Conservation (phyloP, 2,113 vertebrate species). For the Gnathonemus echidnorhynchus region DNA sequence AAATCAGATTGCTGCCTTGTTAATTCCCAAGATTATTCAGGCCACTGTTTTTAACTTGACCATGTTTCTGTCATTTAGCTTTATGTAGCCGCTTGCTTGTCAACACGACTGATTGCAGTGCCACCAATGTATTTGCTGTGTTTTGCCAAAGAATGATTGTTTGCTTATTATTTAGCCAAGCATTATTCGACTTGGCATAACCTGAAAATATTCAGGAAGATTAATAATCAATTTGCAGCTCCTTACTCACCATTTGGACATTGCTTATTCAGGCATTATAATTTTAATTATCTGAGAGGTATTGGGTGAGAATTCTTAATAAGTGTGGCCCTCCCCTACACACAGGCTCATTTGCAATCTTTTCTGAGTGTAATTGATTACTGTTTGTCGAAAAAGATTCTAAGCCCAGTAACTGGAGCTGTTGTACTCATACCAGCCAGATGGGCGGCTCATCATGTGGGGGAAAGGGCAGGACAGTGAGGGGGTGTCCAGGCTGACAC, state of each 20-base stretch:
- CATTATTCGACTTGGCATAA: background rate
- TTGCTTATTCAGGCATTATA: conserved; percentile 8
- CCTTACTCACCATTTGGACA: background rate
- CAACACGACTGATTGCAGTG: background rate
- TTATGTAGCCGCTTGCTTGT: background rate
- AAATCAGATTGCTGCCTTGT: background rate
- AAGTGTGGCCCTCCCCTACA: background rate
- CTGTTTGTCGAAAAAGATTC: background rate
- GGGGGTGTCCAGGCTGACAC: background rate
- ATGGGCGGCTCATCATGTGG: background rate
- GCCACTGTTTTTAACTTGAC: background rate
- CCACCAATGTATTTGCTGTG: background rate
- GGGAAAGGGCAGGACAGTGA: background rate
- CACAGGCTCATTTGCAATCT: background rate
- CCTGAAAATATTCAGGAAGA: conserved; percentile 11
- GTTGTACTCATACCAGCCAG: background rate
- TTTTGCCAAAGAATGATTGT: conserved; percentile 1
- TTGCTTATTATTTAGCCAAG: background rate
- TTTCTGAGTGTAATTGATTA: conserved; percentile 9
- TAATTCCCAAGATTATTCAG: background rate
- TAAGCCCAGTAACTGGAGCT: background rate
- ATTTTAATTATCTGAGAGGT: conserved; percentile 10
- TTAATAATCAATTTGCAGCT: conserved; percentile 11
- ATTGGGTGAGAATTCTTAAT: conserved; percentile 12
- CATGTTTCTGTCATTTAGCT: background rate